Base-by-base conservation (phyloP, 2,888 invertebrate species). In the Alcis repandata region DNA sequence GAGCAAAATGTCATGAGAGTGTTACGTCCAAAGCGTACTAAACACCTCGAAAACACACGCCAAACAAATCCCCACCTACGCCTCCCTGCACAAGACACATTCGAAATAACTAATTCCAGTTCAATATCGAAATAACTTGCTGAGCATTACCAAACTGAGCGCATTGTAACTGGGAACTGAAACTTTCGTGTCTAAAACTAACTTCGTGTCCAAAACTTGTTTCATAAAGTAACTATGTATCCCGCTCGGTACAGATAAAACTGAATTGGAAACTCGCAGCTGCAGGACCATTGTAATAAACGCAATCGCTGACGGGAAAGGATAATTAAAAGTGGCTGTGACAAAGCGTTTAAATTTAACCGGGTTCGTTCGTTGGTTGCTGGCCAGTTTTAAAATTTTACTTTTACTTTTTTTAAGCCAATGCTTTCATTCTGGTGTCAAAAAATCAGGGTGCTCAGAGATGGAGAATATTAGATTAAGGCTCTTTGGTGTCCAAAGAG, bases 301-400 rank as follows among this genome's bases (percentile, higher is more conserved):
- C 61, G 40, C 22, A 11, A 22, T 19, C 4, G 41, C 32, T 13
- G 20, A 20, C 62, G 19, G 48, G 54, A 38, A 57, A 51, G 19
- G 43, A 52, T 63, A 63, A 57, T 52, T 63, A 45, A 13, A 27
- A 17, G 17, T 57, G n/a, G n/a, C n/a, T n/a, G n/a, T n/a, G 57
- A 43, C 56, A 41, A 6, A 10, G 48, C 38, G 20, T 61, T 48
- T 54, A 49, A 54, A 22, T 10, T 60, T 15, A 19, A 38, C 15
- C 36, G 33, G 36, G 45, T 52, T 53, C 36, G 2, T 15, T 17
- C 11, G 15, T 10, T 6, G 11, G 32, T 15, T 27, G 41, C 10
- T 41, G 38, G 4, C 9, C 1, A 22, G 6, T 13, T 13, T 45
- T 20, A 9, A 17, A n/a, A 19, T 9, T 4, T 41, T 41, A 19